A percentile compares a stretch with the other conserved stretches of the same genome.
Evolutionary conservation across 2,113 vertebrate genomes (phyloP).

Genomic region (Toxotes jaculatrix): DNA sequence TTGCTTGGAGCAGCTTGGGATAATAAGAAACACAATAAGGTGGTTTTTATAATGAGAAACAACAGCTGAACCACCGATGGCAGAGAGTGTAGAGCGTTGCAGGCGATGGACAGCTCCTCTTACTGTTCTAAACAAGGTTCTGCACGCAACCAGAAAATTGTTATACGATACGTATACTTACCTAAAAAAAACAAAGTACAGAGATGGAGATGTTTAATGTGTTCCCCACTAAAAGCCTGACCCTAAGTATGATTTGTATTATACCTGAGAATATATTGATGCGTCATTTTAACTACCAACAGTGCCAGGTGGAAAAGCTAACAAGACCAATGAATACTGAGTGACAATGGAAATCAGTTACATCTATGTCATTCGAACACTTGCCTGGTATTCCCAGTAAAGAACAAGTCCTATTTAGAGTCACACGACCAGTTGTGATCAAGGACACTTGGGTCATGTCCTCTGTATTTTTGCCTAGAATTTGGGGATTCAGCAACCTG

Average conservation of each 20-base stretch:
- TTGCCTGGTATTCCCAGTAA: neutral
- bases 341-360: neutral
- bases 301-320: neutral
- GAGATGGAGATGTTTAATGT: constrained; percentile 37
- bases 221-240: constrained; percentile 21
- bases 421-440: neutral
- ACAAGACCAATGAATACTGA: neutral
- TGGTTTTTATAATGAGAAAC: constrained; percentile 83
- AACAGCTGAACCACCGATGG: constrained; percentile 82
- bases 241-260: constrained; percentile 5
- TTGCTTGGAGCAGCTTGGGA: constrained; percentile 80
- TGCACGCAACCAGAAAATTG: constrained; percentile 46
- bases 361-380: neutral
- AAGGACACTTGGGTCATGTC: neutral
- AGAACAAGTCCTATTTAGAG: neutral
- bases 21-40: constrained; percentile 84
- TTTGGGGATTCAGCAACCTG: neutral
- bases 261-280: constrained; percentile 1
- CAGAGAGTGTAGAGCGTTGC: constrained; percentile 67
- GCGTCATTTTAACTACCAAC: neutral
- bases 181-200: constrained; percentile 9
- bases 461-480: neutral
- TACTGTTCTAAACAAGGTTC: constrained; percentile 71
- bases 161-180: constrained; percentile 41
- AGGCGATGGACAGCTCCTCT: constrained; percentile 75